Base-by-base conservation (phyloP, 1,140 invertebrate species). In the Drosophila arawakana region DNA sequence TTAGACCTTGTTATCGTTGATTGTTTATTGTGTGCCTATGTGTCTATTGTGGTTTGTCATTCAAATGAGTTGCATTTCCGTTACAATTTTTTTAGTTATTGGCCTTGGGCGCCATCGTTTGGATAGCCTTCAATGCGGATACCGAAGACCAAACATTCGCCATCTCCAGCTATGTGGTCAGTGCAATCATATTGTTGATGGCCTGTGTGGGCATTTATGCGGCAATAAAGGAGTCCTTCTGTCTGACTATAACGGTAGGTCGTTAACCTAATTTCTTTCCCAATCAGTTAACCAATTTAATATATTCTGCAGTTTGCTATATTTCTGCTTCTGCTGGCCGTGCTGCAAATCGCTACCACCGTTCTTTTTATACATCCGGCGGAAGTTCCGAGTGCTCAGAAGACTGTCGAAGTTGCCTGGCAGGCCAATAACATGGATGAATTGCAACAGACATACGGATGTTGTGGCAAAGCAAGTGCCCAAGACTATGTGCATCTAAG, bases 341-440 rank as follows among this genome's bases (percentile, higher is more conserved):
- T 91, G 9, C 71, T 74, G 13, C 83, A 91, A 46, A 89, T 91
- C 13, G 71, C 79, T 1, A 59, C 57, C 46, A 85, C 85, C 25
- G 70, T 54, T 25, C 41, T 85, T 8, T 73, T 84, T n/a, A 21
- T 91, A 21, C 81, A 83, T 34, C 61, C 81, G 9, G 70, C 65
- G 34, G 74, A 80, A 18, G 70, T 76, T 13, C 46, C 78, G 15
- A 88, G 63, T 49, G 90, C 76, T 9, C 85, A 90, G 46, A 44
- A 68, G 3, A 52, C 37, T 6, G 90, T 91, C 5, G 79, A 91
- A 13, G 18, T 83, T 25, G 90, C 90, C 35, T 91, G 90, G 90
- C 75, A 88, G 61, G 75, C 81, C 3, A 81, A 91, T 60, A 82
- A 88, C 35, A 91, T 91, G 79, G 90, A 91, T 44, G 81, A 43